Evolutionary conservation across 2,113 vertebrate genomes (phyloP).

Genomic region (Ariopsis seemanni): DNA sequence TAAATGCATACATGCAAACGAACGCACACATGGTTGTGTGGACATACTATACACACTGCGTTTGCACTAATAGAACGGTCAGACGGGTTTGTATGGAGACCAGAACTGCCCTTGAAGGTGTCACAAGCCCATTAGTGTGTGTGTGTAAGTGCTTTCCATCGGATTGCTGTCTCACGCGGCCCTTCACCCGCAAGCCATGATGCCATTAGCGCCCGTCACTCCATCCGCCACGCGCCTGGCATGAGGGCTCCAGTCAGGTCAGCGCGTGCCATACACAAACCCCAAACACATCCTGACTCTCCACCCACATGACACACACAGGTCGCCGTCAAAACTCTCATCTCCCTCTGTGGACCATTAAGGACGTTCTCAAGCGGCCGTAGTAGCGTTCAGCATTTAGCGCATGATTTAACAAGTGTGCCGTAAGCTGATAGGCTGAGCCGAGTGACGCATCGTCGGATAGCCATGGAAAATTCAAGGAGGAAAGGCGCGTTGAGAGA

Average conservation of each 20-base stretch:
- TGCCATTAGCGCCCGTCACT: constrained; percentile 47
- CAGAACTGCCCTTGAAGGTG: constrained; percentile 19
- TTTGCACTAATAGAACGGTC: background rate
- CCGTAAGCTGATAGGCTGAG: constrained; percentile 1
- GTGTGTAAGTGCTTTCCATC: constrained; percentile 48
- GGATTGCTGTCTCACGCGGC: constrained; percentile 43
- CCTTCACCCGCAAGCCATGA: constrained; percentile 51
- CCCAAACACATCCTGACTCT: constrained; percentile 24
- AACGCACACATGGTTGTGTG: background rate
- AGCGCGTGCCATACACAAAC: constrained; percentile 58
- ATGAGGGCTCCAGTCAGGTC: constrained; percentile 57
- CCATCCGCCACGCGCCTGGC: constrained; percentile 58
- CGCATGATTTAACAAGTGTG: background rate
- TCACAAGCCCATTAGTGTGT: constrained; percentile 60
- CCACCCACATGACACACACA: background rate
- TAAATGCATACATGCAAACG: background rate
- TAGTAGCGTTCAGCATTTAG: constrained; percentile 17
- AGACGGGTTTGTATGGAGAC: background rate
- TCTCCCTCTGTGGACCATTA: constrained; percentile 9
- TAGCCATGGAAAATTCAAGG: constrained; percentile 73
- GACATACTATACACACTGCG: background rate
- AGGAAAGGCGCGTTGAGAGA: constrained; percentile 62
- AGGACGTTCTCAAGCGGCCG: background rate
- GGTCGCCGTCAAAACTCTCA: background rate
- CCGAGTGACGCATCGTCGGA: constrained; percentile 65